Evolutionary conservation across 53 echinoderm and acorn worm genomes (phyloP), one percentile per base, ranked within the genome.

Genomic region (Astropecten irregularis): DNA sequence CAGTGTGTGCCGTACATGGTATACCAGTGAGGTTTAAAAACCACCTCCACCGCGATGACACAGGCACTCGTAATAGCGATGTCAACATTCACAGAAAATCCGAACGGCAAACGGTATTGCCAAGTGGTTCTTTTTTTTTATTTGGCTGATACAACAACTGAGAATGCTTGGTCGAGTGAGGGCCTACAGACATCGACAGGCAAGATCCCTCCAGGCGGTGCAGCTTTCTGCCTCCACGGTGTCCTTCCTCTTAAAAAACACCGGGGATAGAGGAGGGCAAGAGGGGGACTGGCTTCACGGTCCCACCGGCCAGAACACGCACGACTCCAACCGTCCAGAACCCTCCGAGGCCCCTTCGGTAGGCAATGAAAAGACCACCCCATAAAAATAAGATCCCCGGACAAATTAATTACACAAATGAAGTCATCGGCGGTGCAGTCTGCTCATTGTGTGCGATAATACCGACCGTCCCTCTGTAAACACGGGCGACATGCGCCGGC

Each of bases 321-420:
- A 37, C 10, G 40, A 47, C 37, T 47, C 62, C 31, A 62, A 56
- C 32, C 9, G 61, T 31, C 71, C 50, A 49, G 35, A 9, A 50
- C n/a, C 48, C 69, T 14, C 18, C 20, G 5, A 49, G 32, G 53
- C 16, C 52, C 50, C 62, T 48, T 42, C 25, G 28, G 47, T 40
- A n/a, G 10, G 27, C 79, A 47, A 5, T 22, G 33, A 48, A 30
- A 49, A 48, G 49, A 62, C 79, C 79, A 57, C 58, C 21, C n/a
- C 79, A 28, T 48, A 40, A 30, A 30, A 18, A 49, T 30, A 20
- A 35, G 16, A 37, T 66, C 22, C 79, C 62, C 20, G 47, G 33
- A 79, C 49, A 77, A 79, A 79, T 79, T 79, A 79, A 79, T 79
- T 47, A 79, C 79, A 79, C 79, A 79, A 62, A 79, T 79, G 79